A percentile compares a stretch with the other conserved stretches of the same genome.
Conservation (phyloP, 1,140 invertebrate species). For the Anastatus disparis region DNA sequence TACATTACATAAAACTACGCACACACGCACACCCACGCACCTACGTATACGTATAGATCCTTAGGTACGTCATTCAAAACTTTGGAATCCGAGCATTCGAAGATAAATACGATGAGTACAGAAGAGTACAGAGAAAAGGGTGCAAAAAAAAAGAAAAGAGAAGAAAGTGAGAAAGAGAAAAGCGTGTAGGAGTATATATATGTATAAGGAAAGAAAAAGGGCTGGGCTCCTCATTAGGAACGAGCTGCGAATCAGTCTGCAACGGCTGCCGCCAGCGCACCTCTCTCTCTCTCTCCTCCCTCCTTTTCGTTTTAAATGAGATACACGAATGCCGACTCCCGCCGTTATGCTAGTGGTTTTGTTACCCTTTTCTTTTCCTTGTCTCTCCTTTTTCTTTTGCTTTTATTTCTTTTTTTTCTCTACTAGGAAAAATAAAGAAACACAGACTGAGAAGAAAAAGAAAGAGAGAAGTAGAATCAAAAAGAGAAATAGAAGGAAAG, state of each 20-base stretch:
- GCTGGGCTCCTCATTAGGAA: constrained; percentile 54
- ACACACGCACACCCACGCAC: no score
- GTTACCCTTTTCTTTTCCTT: constrained; percentile 39
- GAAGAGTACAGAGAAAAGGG: constrained; percentile 18
- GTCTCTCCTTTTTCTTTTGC: constrained; percentile 4
- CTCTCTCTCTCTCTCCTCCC: no score
- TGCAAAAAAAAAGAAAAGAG: background rate
- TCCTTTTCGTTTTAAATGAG: constrained; percentile 52
- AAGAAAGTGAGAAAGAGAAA: no score
- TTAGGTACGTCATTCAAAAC: no score
- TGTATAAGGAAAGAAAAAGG: constrained; percentile 49
- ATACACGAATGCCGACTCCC: background rate
- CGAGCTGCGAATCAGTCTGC: constrained; percentile 45
- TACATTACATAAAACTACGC: no score
- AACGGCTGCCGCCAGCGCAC: no score
- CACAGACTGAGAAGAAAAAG: constrained; percentile 5
- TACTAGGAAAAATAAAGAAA: background rate
- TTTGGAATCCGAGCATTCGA: no score
- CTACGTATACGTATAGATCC: no score
- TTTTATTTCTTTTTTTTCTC: constrained; percentile 16
- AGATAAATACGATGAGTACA: constrained; percentile 13
- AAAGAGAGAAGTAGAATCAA: no score
- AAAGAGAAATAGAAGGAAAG: no score
- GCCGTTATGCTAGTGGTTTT: constrained; percentile 21
- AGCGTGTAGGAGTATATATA: constrained; percentile 7